phyloP scores from a whole-genome alignment of 2,888 invertebrate genomes.

The Imbricaverruca yamaguchii region DNA sequence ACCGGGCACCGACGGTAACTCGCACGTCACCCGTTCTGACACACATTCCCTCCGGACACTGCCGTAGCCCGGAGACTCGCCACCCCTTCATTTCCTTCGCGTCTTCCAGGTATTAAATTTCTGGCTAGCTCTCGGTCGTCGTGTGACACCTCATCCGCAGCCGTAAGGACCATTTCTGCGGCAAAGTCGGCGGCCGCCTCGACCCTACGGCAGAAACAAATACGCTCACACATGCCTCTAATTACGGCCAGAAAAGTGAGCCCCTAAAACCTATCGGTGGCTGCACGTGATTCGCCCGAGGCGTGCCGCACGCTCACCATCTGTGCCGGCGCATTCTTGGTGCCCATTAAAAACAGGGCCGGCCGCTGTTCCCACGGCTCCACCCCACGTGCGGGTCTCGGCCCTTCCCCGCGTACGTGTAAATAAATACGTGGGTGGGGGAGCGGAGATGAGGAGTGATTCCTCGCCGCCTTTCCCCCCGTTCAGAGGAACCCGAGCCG shows the following conservation, averaged over 20 bases:
- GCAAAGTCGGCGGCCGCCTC: not conserved
- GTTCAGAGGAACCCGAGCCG: not conserved
- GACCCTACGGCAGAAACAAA: constrained; percentile 9
- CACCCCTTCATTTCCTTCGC: not conserved
- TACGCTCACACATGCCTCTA: constrained; percentile 13
- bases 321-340: constrained; percentile 1
- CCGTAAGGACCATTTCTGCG: not conserved
- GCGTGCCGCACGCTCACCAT: constrained; percentile 10
- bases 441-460: not conserved
- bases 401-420: constrained; percentile 7
- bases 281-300: constrained; percentile 6
- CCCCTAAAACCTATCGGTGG: not conserved
- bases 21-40: not conserved
- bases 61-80: not conserved
- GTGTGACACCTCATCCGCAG: not conserved
- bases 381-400: not conserved
- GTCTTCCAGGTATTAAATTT: not conserved
- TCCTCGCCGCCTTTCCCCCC: not conserved
- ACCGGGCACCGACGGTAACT: not conserved
- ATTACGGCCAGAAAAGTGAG: constrained; percentile 5
- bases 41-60: not conserved
- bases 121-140: not conserved
- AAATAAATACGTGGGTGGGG: not conserved
- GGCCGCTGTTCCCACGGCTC: not conserved
- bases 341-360: not conserved